phyloP scores from a whole-genome alignment of 2,888 invertebrate species.

The Agriopis aurantiaria region DNA sequence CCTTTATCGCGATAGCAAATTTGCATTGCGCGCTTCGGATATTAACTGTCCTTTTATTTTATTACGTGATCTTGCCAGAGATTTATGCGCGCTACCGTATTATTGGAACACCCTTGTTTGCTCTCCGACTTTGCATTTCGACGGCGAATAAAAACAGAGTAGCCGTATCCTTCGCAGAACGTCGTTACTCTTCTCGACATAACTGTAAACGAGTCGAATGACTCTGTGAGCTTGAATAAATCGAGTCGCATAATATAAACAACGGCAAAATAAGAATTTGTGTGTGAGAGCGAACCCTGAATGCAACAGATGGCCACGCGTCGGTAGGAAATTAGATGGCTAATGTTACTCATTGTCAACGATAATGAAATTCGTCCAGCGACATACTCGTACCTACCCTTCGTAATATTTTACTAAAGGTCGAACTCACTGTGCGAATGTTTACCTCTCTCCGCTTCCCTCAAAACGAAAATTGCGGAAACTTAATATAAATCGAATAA shows the following conservation, averaged over 20 bases:
- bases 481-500: conserved; percentile 86
- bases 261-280: conserved; percentile 44
- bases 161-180: conserved; percentile 40
- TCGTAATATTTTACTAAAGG: conserved; percentile 77
- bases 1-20: conserved; percentile 72
- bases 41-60: conserved; percentile 70
- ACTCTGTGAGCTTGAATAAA: conserved; percentile 44
- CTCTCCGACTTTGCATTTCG: conserved; percentile 52
- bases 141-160: conserved; percentile 54
- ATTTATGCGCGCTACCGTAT: conserved; percentile 59
- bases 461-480: conserved; percentile 83
- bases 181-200: conserved; percentile 45
- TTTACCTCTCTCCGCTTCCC: conserved; percentile 73
- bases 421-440: conserved; percentile 69
- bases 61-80: conserved; percentile 62
- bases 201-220: conserved; percentile 53
- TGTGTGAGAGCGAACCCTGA: conserved; percentile 40
- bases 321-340: conserved; percentile 65
- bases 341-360: conserved; percentile 77
- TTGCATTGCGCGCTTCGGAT: conserved; percentile 67
- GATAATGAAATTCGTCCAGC: conserved; percentile 69
- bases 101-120: conserved; percentile 60
- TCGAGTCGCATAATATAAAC: conserved; percentile 39
- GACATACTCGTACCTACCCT: conserved; percentile 70
- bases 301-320: conserved; percentile 74